A percentile compares a stretch with the other conserved stretches of the same genome.
phyloP scores from a whole-genome alignment of 2,113 vertebrate species.

The Neoarius graeffei region DNA sequence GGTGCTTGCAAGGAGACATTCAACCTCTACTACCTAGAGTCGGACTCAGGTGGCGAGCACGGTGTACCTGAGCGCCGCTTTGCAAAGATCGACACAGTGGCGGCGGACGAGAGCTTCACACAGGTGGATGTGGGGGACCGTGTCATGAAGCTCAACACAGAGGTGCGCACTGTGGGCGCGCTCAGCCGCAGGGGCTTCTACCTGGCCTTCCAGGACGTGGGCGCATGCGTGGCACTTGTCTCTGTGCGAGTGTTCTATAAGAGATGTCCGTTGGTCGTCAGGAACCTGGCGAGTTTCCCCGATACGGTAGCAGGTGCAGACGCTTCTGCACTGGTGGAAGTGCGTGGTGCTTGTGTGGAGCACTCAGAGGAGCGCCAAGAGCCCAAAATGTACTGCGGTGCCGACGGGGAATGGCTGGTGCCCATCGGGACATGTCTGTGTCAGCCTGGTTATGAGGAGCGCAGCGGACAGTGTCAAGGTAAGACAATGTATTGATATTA shows the following conservation, averaged over 20 bases:
- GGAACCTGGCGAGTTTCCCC: constrained; percentile 94
- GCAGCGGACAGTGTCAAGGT: constrained; percentile 93
- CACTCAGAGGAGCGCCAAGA: constrained; percentile 96
- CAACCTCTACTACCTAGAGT: constrained; percentile 97
- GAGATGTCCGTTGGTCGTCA: constrained; percentile 90
- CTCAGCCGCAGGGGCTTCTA: constrained; percentile 92
- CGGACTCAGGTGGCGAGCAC: constrained; percentile 91
- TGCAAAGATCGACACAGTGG: constrained; percentile 94
- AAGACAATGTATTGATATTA: constrained; percentile 58
- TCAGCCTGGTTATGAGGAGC: constrained; percentile 93
- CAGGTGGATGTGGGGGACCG: constrained; percentile 98
- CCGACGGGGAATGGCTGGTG: constrained; percentile 98
- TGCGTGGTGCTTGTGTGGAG: constrained; percentile 95
- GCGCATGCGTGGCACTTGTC: constrained; percentile 94
- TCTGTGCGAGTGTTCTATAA: constrained; percentile 97
- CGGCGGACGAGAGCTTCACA: constrained; percentile 97
- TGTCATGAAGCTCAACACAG: constrained; percentile 98
- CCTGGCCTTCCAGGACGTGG: constrained; percentile 97
- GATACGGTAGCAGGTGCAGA: constrained; percentile 95
- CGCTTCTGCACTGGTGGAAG: constrained; percentile 95
- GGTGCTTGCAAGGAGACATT: constrained; percentile 99
- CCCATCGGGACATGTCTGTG: constrained; percentile 98
- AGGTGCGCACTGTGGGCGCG: constrained; percentile 90
- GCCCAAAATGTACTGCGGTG: constrained; percentile 99
- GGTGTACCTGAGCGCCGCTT: constrained; percentile 93